A percentile compares a stretch with the other conserved stretches of the same genome.
phyloP scores from a whole-genome alignment of 2,797 vertebrate species.

The Caiman crocodilus region DNA sequence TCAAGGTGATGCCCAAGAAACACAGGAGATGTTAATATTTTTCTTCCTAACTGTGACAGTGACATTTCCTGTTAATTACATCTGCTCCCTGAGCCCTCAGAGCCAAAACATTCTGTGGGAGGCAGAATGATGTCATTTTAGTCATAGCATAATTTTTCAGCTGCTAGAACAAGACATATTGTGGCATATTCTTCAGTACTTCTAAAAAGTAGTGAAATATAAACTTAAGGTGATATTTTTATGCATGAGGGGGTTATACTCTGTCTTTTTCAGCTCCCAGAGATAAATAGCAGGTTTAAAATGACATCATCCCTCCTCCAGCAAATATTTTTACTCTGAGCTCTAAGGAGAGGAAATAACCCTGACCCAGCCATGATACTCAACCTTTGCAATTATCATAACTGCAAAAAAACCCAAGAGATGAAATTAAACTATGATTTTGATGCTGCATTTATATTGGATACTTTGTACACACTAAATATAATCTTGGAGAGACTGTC shows the following conservation, averaged over 20 bases:
- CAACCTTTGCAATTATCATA: background rate
- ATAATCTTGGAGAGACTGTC: background rate
- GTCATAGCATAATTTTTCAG: slow-evolving; percentile 82
- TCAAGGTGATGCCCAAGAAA: slow-evolving; percentile 64
- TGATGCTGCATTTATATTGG: slow-evolving; percentile 2
- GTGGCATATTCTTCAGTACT: slow-evolving; percentile 83
- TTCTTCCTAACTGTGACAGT: slow-evolving; percentile 75
- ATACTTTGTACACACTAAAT: slow-evolving; percentile 25
- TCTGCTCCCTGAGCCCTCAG: slow-evolving; percentile 78
- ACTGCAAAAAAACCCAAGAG: background rate
- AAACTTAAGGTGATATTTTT: slow-evolving; percentile 81
- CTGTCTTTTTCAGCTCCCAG: slow-evolving; percentile 73
- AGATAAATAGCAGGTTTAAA: slow-evolving; percentile 66
- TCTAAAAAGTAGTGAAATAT: slow-evolving; percentile 80
- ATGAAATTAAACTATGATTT: background rate
- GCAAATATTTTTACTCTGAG: slow-evolving; percentile 61
- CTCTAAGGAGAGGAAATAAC: slow-evolving; percentile 22
- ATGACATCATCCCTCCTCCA: slow-evolving; percentile 61
- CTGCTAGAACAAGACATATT: slow-evolving; percentile 84
- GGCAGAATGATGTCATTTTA: slow-evolving; percentile 84
- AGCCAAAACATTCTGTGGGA: slow-evolving; percentile 81
- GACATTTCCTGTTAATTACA: slow-evolving; percentile 83
- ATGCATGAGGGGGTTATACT: slow-evolving; percentile 70
- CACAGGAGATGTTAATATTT: slow-evolving; percentile 77
- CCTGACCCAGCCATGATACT: slow-evolving; percentile 26